Base-by-base conservation (phyloP, 2,888 invertebrate genomes). In the Drosophila fulvimacula region DNA sequence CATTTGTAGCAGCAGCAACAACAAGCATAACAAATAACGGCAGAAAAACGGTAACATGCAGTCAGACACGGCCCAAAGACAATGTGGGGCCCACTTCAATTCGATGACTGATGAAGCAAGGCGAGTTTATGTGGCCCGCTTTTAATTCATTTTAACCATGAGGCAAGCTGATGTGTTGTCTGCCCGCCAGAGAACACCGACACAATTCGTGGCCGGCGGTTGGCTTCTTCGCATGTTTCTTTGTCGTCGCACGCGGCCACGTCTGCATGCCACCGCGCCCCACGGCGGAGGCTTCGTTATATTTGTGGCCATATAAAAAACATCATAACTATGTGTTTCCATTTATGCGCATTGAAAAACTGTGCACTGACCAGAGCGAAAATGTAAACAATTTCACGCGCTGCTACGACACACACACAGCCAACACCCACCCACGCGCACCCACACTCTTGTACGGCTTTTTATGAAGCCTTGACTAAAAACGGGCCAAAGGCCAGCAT, bases 311-410 rank as follows among this genome's bases (percentile, higher is more conserved):
- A 74, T 75, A 81, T 63, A 77, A 78, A 69, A 66, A 78, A 69
- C 53, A 87, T 81, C 82, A 89, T 81, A 82, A 78, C 89, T 69
- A 61, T 71, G 60, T 57, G 48, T 57, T 65, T 48, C 62, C 71
- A 76, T 85, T 78, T 81, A 73, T 81, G 71, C 65, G 71, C 85
- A 86, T 76, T 84, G 79, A 68, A 76, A 76, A 66, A 60, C 39
- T 30, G 5, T 49, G 39, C 62, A 53, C 68, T 59, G 69, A 53
- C 65, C 61, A 63, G 58, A 65, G 67, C 51, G 77, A 86, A 88
- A 88, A 83, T 89, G 88, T 88, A 79, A 88, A 88, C 88, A 89
- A 75, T 88, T 89, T 83, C 67, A 69, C 71, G 69, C 81, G 48
- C 39, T 30, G 27, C 27, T 61, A 58, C 58, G 67, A 68, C 52